phyloP scores from a whole-genome alignment of 2,113 vertebrate genomes.

The Antennarius striatus region DNA sequence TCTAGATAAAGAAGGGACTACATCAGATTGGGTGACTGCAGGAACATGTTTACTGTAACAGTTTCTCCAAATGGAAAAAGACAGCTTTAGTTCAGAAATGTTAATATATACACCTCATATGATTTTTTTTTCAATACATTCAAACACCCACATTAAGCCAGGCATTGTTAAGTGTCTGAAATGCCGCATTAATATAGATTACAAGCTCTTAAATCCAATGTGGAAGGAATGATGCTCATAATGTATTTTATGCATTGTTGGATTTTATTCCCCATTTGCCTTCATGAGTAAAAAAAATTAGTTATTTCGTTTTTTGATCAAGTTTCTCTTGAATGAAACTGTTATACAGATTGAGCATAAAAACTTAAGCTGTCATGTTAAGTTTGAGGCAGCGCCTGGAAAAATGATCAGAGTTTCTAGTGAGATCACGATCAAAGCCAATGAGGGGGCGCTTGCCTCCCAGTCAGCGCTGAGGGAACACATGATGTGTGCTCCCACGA shows the following conservation, averaged over 20 bases:
- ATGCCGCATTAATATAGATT: no score
- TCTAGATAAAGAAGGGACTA: no score
- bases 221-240: no score
- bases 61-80: no score
- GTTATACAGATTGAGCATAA: background rate
- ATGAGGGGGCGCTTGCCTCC: slow-evolving; percentile 32
- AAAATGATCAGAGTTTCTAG: background rate
- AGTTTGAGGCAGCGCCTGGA: background rate
- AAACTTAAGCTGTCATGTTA: background rate
- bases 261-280: slow-evolving; percentile 8
- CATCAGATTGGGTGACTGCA: background rate
- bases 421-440: background rate
- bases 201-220: no score
- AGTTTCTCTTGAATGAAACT: background rate
- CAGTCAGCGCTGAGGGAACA: slow-evolving; percentile 44
- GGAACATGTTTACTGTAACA: background rate
- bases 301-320: background rate
- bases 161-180: no score
- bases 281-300: background rate
- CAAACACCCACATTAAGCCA: no score
- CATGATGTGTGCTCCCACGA: slow-evolving; percentile 11
- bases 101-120: no score
- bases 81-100: no score
- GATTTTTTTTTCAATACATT: no score
- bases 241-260: no score